Conservation (phyloP, 92 coral and sea anemone genomes). For the Micromussa lordhowensis region DNA sequence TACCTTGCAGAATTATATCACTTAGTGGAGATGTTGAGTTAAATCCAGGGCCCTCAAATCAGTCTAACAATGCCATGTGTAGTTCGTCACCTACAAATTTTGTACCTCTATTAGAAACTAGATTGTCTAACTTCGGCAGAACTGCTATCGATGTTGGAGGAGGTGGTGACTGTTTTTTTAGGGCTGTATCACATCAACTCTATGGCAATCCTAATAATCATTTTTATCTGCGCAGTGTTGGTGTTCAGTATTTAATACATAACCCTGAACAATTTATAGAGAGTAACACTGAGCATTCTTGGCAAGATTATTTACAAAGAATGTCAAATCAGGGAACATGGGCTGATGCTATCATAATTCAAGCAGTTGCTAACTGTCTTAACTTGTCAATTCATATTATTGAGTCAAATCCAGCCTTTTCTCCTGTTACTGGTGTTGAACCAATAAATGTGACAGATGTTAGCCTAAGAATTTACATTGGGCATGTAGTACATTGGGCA, state of each 20-base stretch:
- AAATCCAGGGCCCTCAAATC: too few species aligned
- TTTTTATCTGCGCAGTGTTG: slow-evolving; percentile 37
- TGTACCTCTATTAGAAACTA: slow-evolving; percentile 41
- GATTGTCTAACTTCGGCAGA: slow-evolving; percentile 42
- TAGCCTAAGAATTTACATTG: too few species aligned
- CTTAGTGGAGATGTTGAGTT: slow-evolving; percentile 25
- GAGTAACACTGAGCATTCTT: slow-evolving; percentile 50
- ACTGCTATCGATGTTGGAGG: slow-evolving; percentile 27
- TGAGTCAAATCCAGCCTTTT: slow-evolving; percentile 52
- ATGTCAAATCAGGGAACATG: slow-evolving; percentile 69
- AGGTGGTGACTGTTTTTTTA: slow-evolving; percentile 64
- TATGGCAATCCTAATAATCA: slow-evolving; percentile 43
- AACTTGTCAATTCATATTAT: slow-evolving; percentile 51
- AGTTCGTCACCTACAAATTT: too few species aligned
- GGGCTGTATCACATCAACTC: slow-evolving; percentile 46
- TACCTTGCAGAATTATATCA: slow-evolving; percentile 1
- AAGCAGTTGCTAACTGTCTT: slow-evolving; percentile 69
- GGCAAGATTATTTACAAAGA: slow-evolving; percentile 52
- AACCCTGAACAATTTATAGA: slow-evolving; percentile 58
- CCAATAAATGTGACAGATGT: slow-evolving; percentile 48
- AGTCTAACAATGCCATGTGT: too few species aligned
- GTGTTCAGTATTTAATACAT: slow-evolving; percentile 48
- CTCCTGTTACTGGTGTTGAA: slow-evolving; percentile 48
- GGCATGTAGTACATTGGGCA: slow-evolving; percentile 61
- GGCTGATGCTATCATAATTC: slow-evolving; percentile 68